Conservation (phyloP, 2,113 vertebrate genomes). For the Mellivora capensis region DNA sequence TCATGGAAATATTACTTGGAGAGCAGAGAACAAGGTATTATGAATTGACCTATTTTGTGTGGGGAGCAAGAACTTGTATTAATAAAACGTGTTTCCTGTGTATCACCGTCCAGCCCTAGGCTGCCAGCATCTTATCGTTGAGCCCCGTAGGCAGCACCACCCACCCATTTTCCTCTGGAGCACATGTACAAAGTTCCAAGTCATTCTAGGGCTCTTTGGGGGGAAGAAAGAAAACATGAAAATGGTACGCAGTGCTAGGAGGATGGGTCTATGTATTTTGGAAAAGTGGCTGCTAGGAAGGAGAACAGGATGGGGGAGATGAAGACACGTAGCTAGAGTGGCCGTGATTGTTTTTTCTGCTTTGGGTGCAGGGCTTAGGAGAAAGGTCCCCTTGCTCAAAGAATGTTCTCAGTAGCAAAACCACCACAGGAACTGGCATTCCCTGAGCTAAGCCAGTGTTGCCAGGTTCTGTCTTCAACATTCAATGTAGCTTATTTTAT, state of each 20-base stretch:
- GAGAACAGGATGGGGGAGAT: background rate
- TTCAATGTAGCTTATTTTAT: background rate
- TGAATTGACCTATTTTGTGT: background rate
- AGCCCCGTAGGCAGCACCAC: background rate
- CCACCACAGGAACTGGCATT: background rate
- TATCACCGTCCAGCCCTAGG: background rate
- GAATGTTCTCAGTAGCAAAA: background rate
- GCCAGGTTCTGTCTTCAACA: too few species aligned
- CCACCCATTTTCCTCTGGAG: background rate
- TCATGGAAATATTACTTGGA: background rate
- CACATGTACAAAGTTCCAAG: background rate
- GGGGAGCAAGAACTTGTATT: background rate
- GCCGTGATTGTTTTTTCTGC: background rate
- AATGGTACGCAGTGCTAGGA: background rate
- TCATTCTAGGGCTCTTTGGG: background rate
- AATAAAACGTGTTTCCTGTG: background rate
- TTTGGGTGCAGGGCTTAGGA: background rate
- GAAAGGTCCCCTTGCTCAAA: background rate
- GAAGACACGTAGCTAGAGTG: background rate
- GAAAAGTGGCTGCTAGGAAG: background rate
- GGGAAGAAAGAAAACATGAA: background rate
- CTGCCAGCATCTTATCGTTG: background rate
- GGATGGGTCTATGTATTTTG: background rate
- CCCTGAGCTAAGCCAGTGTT: background rate
- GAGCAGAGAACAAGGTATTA: background rate